Conservation (phyloP, 2,113 vertebrate species). For the Cygnus atratus region DNA sequence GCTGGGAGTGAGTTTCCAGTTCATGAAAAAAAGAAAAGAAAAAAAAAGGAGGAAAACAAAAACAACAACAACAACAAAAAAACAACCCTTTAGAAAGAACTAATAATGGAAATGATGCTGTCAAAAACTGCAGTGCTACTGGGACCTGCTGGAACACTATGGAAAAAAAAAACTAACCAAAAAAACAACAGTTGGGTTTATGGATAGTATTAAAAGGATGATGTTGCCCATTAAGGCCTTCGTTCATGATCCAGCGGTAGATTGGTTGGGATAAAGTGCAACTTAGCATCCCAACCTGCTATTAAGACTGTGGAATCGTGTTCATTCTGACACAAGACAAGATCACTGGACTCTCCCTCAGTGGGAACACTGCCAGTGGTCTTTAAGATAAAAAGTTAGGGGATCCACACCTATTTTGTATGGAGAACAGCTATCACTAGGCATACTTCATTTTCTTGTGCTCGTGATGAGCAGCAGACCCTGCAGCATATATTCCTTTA, state of each 20-base stretch:
- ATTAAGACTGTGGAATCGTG: background rate
- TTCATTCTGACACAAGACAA: background rate
- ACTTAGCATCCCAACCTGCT: background rate
- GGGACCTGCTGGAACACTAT: background rate
- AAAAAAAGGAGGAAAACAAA: too few relatives aligned
- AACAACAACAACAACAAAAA: background rate
- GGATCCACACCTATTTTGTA: background rate
- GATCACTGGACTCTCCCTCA: too few relatives aligned
- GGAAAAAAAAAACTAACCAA: background rate
- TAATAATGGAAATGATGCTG: background rate
- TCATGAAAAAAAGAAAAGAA: background rate
- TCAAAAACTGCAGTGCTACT: background rate
- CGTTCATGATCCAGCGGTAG: background rate
- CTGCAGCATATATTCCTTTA: accelerated
- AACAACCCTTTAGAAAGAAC: background rate
- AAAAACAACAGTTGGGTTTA: background rate
- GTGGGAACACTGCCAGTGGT: background rate
- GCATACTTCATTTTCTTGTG: background rate
- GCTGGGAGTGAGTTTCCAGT: background rate
- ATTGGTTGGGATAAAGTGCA: background rate
- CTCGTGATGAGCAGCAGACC: background rate
- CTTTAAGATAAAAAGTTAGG: background rate
- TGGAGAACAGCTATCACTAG: background rate
- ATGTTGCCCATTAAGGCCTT: background rate
- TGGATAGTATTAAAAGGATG: background rate